Base-by-base conservation (phyloP, 2,113 vertebrate genomes). In the Opisthocomus hoazin region DNA sequence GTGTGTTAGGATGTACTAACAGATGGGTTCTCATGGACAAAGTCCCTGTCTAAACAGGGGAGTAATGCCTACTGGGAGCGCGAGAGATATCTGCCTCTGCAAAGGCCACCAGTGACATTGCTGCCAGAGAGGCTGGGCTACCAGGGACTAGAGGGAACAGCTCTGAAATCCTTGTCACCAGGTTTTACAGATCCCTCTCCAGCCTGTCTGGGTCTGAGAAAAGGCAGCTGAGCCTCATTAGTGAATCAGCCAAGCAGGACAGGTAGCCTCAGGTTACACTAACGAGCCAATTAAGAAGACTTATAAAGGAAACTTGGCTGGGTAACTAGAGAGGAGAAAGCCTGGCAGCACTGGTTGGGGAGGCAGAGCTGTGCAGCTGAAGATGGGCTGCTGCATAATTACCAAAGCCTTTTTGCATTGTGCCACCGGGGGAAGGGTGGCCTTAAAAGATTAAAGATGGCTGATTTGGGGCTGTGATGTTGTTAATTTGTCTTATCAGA, bases 221-320 rank as follows among this genome's bases (percentile, higher is more conserved):
- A 89, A 89, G 69, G 95, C 97, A 95, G 63, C 68, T 81, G 94
- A 93, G 76, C 19, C 81, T 84, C 93, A 90, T 97, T 96, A 91
- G 80, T 22, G 70, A 78, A 20, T 57, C 91, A 96, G 95, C 87
- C 76, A 89, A 93, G 97, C 91, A 87, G 96, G 95, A 93, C 94
- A 96, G 94, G 95, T 90, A 96, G 93, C 60, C 61, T 93, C 76
- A 95, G 87, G 92, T 94, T 94, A 85, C 89, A 85, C 87, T 93
- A 93, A 97, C 71, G 50, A 96, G 92, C 86, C 89, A 87, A 75
- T 95, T 95, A 96, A 91, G 75, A 89, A 76, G 73, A 65, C 64
- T 71, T 94, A 39, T 29, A 75, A 73, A 84, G 65, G 93, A 76
- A 97, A 69, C 66, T 75, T 84, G 88, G 48, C 93, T 80, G 68